Base-by-base conservation (phyloP, 2,888 invertebrate genomes). In the Lutraria lutraria region DNA sequence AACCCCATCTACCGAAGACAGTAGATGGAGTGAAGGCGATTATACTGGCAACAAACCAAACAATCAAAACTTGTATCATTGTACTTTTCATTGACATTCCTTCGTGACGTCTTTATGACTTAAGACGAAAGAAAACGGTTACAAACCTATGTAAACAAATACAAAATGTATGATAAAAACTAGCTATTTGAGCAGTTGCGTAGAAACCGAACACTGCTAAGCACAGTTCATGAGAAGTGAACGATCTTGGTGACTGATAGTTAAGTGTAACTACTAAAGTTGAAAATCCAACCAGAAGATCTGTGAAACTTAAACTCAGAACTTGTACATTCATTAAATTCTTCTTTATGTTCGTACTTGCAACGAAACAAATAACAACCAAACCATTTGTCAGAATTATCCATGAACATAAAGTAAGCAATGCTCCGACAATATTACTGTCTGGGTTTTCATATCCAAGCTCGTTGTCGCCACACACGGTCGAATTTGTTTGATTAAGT, bases 231-330 rank as follows among this genome's bases (percentile, higher is more conserved):
- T 29, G 29, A 15, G 76, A 34, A 29, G 6, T 29, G 31, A 76
- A 15, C 29, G 19, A 29, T 19, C 13, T 21, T 16, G 34, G 76
- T 76, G 10, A 13, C 16, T 76, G 76, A 29, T 76, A 76, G 6
- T 29, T 76, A 0, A 76, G 19, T 76, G 76, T 34, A 12, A 34
- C 10, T 8, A 76, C 76, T 29, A 76, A 29, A 3, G 76, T 0
- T 29, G 76, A 76, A 29, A 76, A 29, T 16, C 76, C 76, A 76
- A 76, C 76, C 29, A 76, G 29, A 76, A 76, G 29, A 76, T 76
- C 76, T 10, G 76, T 76, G 19, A 76, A 76, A 76, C 76, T 76
- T 29, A 76, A 76, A 76, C 76, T 76, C 31, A 76, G 76, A 76
- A 76, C 25, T 25, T 76, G 76, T 15, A 34, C 21, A 19, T 76